Base-by-base conservation (phyloP, 2,113 vertebrate genomes). In the Bubo scandiacus region DNA sequence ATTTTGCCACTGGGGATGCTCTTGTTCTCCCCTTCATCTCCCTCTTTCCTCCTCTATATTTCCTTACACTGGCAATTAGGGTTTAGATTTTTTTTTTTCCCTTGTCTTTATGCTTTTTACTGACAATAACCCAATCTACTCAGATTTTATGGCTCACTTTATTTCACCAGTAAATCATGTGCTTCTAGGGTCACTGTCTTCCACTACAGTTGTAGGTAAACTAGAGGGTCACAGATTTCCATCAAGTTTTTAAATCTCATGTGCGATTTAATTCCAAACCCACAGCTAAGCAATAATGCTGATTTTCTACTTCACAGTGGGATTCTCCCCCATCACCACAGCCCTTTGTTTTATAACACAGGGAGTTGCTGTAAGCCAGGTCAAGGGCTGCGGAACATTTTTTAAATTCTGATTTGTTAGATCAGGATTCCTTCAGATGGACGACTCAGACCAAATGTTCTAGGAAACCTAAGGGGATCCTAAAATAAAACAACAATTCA, bases 401-500 rank as follows among this genome's bases (percentile, higher is more conserved):
- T 55, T 79, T 75, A 70, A 80, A 79, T 81, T 72, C 74, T 51
- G 71, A 70, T 82, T 72, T 86, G 90, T 74, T 58, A 57, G 67
- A 43, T 73, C 86, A 63, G 12, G 62, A 91, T 96, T 73, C 94
- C 90, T 93, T 86, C 63, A 94, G 87, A 92, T 3, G 15, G 88
- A 59, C 26, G 15, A 40, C 61, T 92, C 75, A 47, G 88, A 79
- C 80, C 16, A 2, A 81, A 87, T 72, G 70, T 93, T 90, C 87
- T 81, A 83, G 66, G 57, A 91, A 94, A 94, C 67, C 68, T 90
- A 87, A 75, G 88, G 75, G 72, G 86, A 93, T 94, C 88, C 58
- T 88, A 90, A 93, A 95, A 96, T 96, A 96, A 96, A 94, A 88
- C 87, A 94, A 81, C 90, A 90, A 93, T 92, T 96, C 94, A 94